Percentiles rank a stretch among this genome's conserved stretches.
phyloP scores from a whole-genome alignment of 2,113 vertebrate species.

The Calonectris borealis region DNA sequence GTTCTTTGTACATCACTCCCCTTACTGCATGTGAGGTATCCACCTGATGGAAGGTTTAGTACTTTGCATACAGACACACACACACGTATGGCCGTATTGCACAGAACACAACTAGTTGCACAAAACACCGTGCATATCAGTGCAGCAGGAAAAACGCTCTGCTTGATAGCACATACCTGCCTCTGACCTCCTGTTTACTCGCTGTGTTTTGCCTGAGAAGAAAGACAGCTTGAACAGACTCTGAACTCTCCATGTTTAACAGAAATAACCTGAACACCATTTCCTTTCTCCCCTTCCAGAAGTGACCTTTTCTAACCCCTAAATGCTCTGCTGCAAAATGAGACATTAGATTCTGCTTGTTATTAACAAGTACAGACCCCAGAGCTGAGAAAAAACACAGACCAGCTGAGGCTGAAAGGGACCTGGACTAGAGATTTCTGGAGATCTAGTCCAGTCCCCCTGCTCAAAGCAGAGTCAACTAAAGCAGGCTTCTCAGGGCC shows the following conservation, averaged over 20 bases:
- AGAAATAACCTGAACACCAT: neutral
- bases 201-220: neutral
- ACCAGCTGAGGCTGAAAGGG: neutral
- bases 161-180: neutral
- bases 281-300: neutral
- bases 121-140: neutral
- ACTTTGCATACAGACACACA: neutral
- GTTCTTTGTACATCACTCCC: neutral
- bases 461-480: neutral
- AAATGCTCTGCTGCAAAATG: neutral
- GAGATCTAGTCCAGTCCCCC: neutral
- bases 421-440: too few relatives aligned
- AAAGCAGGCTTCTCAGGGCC: neutral
- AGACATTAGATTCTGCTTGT: neutral
- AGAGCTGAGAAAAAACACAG: neutral
- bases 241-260: neutral
- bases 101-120: neutral
- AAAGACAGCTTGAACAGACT: neutral
- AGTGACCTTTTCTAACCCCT: neutral
- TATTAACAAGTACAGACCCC: neutral
- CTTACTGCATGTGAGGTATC: neutral
- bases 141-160: neutral
- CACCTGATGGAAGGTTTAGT: neutral
- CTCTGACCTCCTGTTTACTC: neutral
- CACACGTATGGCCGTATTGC: neutral